Conservation (phyloP, 1,140 invertebrate genomes). For the Tetramorium parvispinum region DNA sequence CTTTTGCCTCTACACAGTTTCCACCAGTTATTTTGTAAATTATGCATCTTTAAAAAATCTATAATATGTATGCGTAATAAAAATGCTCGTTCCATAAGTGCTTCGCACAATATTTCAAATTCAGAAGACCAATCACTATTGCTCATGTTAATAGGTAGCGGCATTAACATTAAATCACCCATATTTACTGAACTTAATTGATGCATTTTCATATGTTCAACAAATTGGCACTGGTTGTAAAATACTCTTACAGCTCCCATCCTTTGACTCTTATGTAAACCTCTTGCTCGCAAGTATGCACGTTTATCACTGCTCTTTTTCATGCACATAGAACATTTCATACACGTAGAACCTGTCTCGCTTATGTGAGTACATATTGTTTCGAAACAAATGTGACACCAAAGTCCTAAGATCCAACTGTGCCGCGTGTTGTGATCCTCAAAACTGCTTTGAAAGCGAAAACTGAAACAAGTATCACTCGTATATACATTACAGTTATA, state of each 20-base stretch:
- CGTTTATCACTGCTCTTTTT: slow-evolving; percentile 70
- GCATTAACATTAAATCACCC: slow-evolving; percentile 81
- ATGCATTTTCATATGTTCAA: slow-evolving; percentile 78
- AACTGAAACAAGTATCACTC: slow-evolving; percentile 72
- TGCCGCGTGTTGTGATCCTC: slow-evolving; percentile 76
- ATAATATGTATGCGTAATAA: slow-evolving; percentile 76
- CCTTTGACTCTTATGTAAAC: slow-evolving; percentile 70
- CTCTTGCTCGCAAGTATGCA: slow-evolving; percentile 69
- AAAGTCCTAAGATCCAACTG: slow-evolving; percentile 81
- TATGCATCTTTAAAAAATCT: slow-evolving; percentile 78
- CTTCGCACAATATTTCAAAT: slow-evolving; percentile 75
- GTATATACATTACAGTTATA: background rate
- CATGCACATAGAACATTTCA: slow-evolving; percentile 60
- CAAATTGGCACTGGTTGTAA: slow-evolving; percentile 83
- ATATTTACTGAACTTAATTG: slow-evolving; percentile 71
- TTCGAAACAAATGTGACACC: slow-evolving; percentile 77
- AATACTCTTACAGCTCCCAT: slow-evolving; percentile 77
- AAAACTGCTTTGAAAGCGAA: slow-evolving; percentile 76
- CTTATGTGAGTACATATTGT: slow-evolving; percentile 70
- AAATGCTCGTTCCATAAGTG: slow-evolving; percentile 80
- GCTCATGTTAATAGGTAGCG: slow-evolving; percentile 72
- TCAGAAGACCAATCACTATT: slow-evolving; percentile 67
- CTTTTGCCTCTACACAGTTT: slow-evolving; percentile 55
- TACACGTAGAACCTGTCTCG: slow-evolving; percentile 14
- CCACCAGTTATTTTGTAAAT: slow-evolving; percentile 78